Conservation (phyloP, 1,140 invertebrate genomes). For the Drosophila orosa region DNA sequence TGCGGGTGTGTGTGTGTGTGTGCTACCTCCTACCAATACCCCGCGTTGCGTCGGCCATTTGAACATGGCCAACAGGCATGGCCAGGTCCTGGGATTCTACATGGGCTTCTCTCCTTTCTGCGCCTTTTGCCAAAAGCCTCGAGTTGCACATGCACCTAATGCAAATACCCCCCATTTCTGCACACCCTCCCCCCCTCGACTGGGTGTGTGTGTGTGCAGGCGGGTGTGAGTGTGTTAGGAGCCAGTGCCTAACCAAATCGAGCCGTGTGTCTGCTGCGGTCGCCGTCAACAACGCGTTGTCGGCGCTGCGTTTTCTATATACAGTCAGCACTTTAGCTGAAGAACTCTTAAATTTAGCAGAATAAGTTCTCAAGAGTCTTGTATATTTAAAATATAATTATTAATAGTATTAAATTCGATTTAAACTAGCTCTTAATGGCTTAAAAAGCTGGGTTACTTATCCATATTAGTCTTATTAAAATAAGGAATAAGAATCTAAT, state of each 20-base stretch:
- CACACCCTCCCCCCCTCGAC: conserved; percentile 8
- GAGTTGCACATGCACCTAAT: conserved; percentile 80
- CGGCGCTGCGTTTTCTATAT: conserved; percentile 67
- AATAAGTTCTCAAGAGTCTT: neutral
- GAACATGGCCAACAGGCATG: conserved; percentile 76
- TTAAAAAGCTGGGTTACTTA: neutral
- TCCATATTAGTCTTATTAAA: neutral
- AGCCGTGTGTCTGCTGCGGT: conserved; percentile 79
- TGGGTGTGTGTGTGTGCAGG: neutral
- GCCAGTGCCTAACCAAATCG: conserved; percentile 64
- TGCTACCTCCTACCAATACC: neutral
- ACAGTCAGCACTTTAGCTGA: conserved; percentile 3
- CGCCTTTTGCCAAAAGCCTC: conserved; percentile 68
- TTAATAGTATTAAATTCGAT: rapidly evolving
- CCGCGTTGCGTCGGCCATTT: conserved; percentile 53
- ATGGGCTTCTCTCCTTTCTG: conserved; percentile 43
- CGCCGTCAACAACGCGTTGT: conserved; percentile 77
- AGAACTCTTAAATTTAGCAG: neutral
- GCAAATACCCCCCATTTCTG: conserved; percentile 43
- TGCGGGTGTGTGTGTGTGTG: neutral
- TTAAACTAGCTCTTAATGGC: no score
- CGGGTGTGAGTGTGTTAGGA: conserved; percentile 19
- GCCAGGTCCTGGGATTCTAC: conserved; percentile 37
- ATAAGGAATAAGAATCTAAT: neutral
- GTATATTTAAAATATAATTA: neutral